These are phyloP conservation scores for Lysiphlebus fabarum DNA, from an alignment of 1,140 invertebrate species.

Conservation along the genomic window DNA sequence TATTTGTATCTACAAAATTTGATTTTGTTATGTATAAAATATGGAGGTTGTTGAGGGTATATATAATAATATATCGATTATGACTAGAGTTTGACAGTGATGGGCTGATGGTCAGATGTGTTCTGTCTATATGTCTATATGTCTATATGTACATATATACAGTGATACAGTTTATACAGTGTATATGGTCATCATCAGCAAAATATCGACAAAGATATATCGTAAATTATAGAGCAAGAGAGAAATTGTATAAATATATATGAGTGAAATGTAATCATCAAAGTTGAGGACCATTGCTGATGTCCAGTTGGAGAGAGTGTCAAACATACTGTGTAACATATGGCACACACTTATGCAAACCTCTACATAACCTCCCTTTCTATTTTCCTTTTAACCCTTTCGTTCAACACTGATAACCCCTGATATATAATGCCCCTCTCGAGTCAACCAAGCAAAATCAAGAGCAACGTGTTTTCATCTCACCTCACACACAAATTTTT, in stretches of 20 bases:
- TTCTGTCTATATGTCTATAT: no score
- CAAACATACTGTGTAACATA: constrained; percentile 49
- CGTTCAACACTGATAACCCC: constrained; percentile 39
- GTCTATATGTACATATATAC: no score
- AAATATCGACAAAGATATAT: no score
- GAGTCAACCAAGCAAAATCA: constrained; percentile 13
- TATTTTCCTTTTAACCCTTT: constrained; percentile 14
- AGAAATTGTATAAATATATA: constrained; percentile 16
- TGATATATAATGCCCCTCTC: constrained; percentile 39
- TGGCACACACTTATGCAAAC: constrained; percentile 38
- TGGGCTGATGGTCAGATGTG: constrained; percentile 14
- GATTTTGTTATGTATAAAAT: no score
- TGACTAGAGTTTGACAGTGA: constrained; percentile 31
- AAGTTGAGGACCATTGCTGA: constrained; percentile 25
- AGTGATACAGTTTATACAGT: no score
- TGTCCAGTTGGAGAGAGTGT: constrained; percentile 40
- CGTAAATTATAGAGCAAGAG: constrained; percentile 12
- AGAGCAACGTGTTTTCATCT: constrained; percentile 5
- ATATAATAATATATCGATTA: constrained; percentile 52
- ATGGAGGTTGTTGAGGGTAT: constrained; percentile 1
- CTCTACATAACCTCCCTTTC: constrained; percentile 20
- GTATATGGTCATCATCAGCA: no score
- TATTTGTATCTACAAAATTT: no score
- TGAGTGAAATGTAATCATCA: constrained; percentile 16
- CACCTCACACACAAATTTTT: constrained; percentile 6